These are phyloP conservation scores for Drosophila repletoides DNA, from an alignment of 1,140 invertebrate species.

Conservation along the genomic window DNA sequence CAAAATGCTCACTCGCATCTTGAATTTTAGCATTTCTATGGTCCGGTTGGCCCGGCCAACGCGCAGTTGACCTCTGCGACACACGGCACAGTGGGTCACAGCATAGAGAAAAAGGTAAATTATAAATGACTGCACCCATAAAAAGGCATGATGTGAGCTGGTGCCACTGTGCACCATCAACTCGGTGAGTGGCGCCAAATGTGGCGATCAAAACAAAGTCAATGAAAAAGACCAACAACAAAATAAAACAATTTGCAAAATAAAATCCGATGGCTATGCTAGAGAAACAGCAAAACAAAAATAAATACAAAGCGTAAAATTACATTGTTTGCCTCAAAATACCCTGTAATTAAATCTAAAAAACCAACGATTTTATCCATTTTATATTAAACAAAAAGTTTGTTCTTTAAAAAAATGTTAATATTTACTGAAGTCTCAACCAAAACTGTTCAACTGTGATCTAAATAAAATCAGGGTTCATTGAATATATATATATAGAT, in stretches of 20 bases:
- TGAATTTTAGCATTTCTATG: conserved; percentile 57
- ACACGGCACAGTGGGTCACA: conserved; percentile 40
- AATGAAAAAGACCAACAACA: neutral
- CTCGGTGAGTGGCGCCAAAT: conserved; percentile 1
- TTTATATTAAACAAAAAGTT: too few species aligned
- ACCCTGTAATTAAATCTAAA: too few species aligned
- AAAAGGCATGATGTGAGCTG: neutral
- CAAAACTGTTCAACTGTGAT: too few species aligned
- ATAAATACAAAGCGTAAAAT: conserved; percentile 21
- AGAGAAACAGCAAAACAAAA: conserved; percentile 17
- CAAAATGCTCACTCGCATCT: conserved; percentile 39
- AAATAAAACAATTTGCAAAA: conserved; percentile 28
- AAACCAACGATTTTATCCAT: too few species aligned
- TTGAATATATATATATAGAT: too few species aligned
- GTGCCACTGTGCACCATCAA: conserved; percentile 10
- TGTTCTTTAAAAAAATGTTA: too few species aligned
- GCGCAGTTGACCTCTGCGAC: conserved; percentile 26
- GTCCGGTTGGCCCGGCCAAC: conserved; percentile 39
- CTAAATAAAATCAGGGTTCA: too few species aligned
- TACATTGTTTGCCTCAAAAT: too few species aligned
- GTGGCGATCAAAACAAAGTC: conserved; percentile 36
- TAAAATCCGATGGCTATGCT: conserved; percentile 6
- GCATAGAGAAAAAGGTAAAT: neutral
- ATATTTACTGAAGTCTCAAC: too few species aligned
- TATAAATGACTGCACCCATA: neutral